phyloP scores from a whole-genome alignment of 1,140 invertebrate genomes.

The Conopomorpha cramerella region DNA sequence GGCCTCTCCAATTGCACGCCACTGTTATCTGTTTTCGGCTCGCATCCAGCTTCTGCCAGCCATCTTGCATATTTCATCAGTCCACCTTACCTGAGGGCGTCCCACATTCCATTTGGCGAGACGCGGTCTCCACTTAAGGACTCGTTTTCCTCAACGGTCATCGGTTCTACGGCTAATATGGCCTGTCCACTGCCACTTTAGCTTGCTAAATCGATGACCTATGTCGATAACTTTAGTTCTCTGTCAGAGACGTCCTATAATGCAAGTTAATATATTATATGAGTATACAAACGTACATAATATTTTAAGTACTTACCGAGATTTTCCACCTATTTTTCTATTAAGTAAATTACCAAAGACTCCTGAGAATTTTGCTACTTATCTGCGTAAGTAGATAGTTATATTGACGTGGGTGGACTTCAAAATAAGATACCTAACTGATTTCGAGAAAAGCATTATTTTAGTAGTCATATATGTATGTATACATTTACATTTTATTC shows the following conservation, averaged over 20 bases:
- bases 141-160: not conserved
- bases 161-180: not conserved
- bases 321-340: too few relatives aligned
- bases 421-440: too few relatives aligned
- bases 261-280: too few relatives aligned
- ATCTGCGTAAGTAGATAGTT: not conserved
- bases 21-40: not conserved
- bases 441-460: too few relatives aligned
- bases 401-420: too few relatives aligned
- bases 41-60: not conserved
- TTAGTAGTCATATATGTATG: too few relatives aligned
- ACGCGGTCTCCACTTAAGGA: not conserved
- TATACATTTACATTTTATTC: not conserved
- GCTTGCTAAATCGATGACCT: not conserved
- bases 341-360: too few relatives aligned
- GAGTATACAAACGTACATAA: too few relatives aligned
- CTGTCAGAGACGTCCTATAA: too few relatives aligned
- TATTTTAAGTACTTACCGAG: too few relatives aligned
- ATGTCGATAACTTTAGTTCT: conserved; percentile 1
- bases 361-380: too few relatives aligned
- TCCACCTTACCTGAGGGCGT: not conserved
- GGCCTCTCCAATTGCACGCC: not conserved
- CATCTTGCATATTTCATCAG: not conserved
- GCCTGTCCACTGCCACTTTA: not conserved
- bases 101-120: not conserved